Conservation (phyloP, 2,888 invertebrate species). For the Acleris cristana region DNA sequence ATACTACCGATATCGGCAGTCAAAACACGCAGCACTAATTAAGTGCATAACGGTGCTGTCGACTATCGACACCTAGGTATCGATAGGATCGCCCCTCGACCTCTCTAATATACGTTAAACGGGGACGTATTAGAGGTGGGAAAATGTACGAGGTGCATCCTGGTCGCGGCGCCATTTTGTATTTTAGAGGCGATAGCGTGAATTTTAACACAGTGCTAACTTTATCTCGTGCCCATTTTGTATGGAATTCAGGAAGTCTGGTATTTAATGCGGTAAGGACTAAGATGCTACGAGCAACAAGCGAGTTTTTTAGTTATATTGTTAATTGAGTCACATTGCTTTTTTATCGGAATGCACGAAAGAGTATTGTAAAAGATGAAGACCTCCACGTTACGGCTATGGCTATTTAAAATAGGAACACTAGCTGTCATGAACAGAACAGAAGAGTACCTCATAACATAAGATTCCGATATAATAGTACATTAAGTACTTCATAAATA, state of each 20-base stretch:
- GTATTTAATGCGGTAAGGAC: too few relatives aligned
- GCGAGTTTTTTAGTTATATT: too few relatives aligned
- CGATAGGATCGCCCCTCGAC: slow-evolving; percentile 50
- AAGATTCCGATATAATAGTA: too few relatives aligned
- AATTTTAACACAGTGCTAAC: not conserved
- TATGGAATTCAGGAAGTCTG: not conserved
- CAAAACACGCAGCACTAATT: slow-evolving; percentile 41
- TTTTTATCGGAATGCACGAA: too few relatives aligned
- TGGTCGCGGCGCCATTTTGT: slow-evolving; percentile 6
- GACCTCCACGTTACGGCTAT: too few relatives aligned
- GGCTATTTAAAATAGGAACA: too few relatives aligned
- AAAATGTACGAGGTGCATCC: slow-evolving; percentile 5
- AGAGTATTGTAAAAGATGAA: too few relatives aligned
- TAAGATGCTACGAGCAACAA: too few relatives aligned
- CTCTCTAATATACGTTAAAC: slow-evolving; percentile 24
- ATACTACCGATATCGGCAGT: slow-evolving; percentile 37
- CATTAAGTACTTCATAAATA: too few relatives aligned
- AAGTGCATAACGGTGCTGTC: slow-evolving; percentile 41
- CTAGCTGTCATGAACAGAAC: too few relatives aligned
- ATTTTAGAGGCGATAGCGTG: slow-evolving; percentile 2
- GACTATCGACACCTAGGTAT: slow-evolving; percentile 54
- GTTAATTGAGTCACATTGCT: too few relatives aligned
- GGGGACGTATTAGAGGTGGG: slow-evolving; percentile 13
- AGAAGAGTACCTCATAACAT: too few relatives aligned
- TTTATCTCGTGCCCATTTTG: not conserved